phyloP scores from a whole-genome alignment of 2,888 invertebrate genomes.

The Oxystoma pomonae region DNA sequence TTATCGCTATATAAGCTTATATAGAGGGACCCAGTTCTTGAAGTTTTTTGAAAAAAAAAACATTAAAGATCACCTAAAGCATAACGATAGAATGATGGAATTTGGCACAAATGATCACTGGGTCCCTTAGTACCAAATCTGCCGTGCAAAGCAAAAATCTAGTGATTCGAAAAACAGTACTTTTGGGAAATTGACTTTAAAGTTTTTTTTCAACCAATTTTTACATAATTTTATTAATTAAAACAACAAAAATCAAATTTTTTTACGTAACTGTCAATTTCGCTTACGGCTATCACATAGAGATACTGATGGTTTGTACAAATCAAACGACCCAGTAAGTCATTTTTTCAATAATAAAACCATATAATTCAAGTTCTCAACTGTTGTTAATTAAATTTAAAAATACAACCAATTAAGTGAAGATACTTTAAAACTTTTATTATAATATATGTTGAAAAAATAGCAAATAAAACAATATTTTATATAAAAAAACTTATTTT shows the following conservation, averaged over 20 bases:
- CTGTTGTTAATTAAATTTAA: not conserved
- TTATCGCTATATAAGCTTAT: no score
- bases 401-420: not conserved
- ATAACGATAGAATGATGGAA: no score
- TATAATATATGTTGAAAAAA: not conserved
- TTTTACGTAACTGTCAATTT: no score
- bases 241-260: not conserved
- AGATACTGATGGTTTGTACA: not conserved
- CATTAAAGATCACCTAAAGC: no score
- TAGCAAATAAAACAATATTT: no score
- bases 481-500: no score
- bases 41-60: no score
- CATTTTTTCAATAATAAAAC: not conserved
- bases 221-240: not conserved
- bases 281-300: no score
- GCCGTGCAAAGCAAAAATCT: not conserved
- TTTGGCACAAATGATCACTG: no score
- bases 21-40: no score
- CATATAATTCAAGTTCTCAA: not conserved
- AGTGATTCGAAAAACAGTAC: not conserved
- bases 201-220: not conserved
- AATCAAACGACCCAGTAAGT: not conserved
- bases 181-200: not conserved
- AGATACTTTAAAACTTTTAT: not conserved
- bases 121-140: no score